Conservation (phyloP, 2,888 invertebrate genomes). For the Oligia fasciuncula region DNA sequence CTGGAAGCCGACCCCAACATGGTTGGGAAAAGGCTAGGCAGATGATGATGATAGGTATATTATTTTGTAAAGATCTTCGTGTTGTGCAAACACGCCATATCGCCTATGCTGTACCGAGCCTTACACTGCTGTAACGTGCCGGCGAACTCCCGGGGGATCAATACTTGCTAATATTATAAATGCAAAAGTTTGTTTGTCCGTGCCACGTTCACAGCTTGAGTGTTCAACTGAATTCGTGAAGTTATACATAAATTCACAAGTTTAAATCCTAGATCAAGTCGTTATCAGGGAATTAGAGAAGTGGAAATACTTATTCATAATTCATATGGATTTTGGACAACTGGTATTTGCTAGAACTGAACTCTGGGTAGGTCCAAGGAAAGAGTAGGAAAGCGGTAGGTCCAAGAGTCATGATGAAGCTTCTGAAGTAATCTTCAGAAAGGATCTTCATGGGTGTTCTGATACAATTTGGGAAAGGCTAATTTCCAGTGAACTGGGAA, state of each 20-base stretch:
- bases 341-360: slow-evolving; percentile 1
- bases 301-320: slow-evolving; percentile 13
- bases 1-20: too few relatives aligned
- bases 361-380: too few relatives aligned
- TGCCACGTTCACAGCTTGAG: slow-evolving; percentile 3
- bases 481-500: too few relatives aligned
- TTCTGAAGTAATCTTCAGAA: too few relatives aligned
- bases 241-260: slow-evolving; percentile 41
- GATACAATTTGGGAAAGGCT: too few relatives aligned
- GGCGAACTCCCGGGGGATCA: slow-evolving; percentile 19
- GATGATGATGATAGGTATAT: too few relatives aligned
- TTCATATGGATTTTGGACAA: slow-evolving; percentile 13
- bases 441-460: too few relatives aligned
- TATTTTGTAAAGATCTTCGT: neutral
- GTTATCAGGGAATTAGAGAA: slow-evolving; percentile 6
- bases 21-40: too few relatives aligned
- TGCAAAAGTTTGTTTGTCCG: slow-evolving; percentile 38
- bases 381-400: too few relatives aligned
- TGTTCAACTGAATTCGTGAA: slow-evolving; percentile 4
- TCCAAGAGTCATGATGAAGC: too few relatives aligned
- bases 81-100: neutral
- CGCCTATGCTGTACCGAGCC: neutral
- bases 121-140: neutral
- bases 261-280: slow-evolving; percentile 17
- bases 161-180: slow-evolving; percentile 38